A percentile compares a stretch with the other conserved stretches of the same genome.
phyloP scores from a whole-genome alignment of 2,797 vertebrate species.

The Percopsis omiscomaycus region DNA sequence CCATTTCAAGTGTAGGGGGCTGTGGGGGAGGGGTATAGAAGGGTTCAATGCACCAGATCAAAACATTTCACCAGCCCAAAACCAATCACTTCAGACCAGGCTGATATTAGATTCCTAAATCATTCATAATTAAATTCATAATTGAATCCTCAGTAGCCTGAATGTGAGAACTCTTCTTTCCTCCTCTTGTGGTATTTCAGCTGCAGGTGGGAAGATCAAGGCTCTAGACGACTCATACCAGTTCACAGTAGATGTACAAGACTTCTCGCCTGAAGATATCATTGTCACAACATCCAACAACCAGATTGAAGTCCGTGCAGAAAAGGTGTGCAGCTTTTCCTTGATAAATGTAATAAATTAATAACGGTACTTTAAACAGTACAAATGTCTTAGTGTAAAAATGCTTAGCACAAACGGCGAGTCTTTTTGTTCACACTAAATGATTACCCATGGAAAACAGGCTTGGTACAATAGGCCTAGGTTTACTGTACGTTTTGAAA shows the following conservation, averaged over 20 bases:
- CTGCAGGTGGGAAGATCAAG: slow-evolving; percentile 84
- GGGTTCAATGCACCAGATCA: too few species aligned
- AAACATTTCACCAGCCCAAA: background rate
- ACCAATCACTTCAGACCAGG: background rate
- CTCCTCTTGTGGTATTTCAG: slow-evolving; percentile 52
- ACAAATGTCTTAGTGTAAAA: too few species aligned
- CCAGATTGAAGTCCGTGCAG: slow-evolving; percentile 94
- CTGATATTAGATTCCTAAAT: background rate
- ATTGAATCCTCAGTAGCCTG: background rate
- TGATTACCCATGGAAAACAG: too few species aligned
- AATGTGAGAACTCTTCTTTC: background rate
- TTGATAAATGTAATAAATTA: background rate
- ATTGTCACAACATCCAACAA: slow-evolving; percentile 98
- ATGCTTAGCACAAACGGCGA: too few species aligned
- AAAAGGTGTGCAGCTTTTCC: slow-evolving; percentile 81
- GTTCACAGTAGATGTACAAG: slow-evolving; percentile 92
- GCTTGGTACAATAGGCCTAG: too few species aligned
- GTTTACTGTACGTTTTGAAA: too few species aligned
- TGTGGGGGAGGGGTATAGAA: too few species aligned
- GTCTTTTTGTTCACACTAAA: too few species aligned
- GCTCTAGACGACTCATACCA: slow-evolving; percentile 91
- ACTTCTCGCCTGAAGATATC: slow-evolving; percentile 96
- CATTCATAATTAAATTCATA: background rate
- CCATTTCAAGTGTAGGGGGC: too few species aligned
- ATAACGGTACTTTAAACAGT: too few species aligned